These are phyloP conservation scores for Drosophila bocqueti DNA, from an alignment of 1,140 invertebrate species.

Conservation along the genomic window DNA sequence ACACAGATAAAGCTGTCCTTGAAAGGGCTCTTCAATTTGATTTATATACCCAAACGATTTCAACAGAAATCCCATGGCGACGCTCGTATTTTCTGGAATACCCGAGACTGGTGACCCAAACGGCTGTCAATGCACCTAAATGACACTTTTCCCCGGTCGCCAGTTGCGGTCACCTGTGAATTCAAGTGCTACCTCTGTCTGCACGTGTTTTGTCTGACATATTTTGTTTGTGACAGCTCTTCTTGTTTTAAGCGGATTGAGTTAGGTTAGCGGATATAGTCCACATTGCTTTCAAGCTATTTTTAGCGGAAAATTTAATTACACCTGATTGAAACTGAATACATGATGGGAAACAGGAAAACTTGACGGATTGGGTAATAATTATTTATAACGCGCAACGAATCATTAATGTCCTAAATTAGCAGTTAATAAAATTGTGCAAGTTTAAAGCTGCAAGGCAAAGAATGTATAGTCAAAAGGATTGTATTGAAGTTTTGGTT, in stretches of 20 bases:
- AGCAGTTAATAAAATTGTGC: background rate
- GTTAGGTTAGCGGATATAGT: conserved; percentile 1
- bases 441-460: background rate
- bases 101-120: background rate
- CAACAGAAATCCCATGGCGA: background rate
- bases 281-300: conserved; percentile 5
- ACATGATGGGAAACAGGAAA: background rate
- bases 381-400: background rate
- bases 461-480: background rate
- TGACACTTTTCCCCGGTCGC: conserved; percentile 11
- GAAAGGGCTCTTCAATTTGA: background rate
- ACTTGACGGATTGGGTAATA: too few species aligned
- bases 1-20: background rate
- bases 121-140: conserved; percentile 37
- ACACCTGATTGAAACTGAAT: conserved; percentile 17
- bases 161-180: conserved; percentile 25
- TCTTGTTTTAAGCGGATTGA: conserved; percentile 1
- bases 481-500: background rate
- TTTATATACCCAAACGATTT: background rate
- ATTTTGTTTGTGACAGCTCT: conserved; percentile 37
- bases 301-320: conserved; percentile 26
- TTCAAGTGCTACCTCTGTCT: conserved; percentile 18
- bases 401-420: conserved; percentile 13
- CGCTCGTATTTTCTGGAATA: background rate
- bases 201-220: conserved; percentile 36